Evolutionary conservation across 2,888 invertebrate species (phyloP).

Genomic region (Metopia argyrocephala): DNA sequence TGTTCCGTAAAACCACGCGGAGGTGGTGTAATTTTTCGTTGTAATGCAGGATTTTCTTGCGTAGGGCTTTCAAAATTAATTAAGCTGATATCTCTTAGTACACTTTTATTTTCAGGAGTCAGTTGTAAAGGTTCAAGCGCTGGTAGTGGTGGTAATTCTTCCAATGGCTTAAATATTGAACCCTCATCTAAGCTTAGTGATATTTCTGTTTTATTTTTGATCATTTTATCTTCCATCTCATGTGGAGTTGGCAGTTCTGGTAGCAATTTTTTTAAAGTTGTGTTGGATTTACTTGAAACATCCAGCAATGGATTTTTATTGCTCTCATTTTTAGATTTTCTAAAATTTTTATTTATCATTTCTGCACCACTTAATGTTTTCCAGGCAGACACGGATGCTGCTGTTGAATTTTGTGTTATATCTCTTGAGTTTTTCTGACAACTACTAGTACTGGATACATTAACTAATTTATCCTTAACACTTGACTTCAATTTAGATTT

Average conservation of each 20-base stretch:
- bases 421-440: background rate
- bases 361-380: constrained; percentile 65
- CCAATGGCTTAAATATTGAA: constrained; percentile 67
- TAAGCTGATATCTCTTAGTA: constrained; percentile 70
- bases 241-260: constrained; percentile 56
- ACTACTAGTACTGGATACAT: background rate
- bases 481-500: background rate
- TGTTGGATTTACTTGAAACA: constrained; percentile 18
- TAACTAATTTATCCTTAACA: background rate
- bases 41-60: constrained; percentile 69
- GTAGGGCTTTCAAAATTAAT: constrained; percentile 78
- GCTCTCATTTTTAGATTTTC: constrained; percentile 28
- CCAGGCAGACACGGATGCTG: constrained; percentile 64
- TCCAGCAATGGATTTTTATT: constrained; percentile 23
- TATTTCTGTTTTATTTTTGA: constrained; percentile 23
- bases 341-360: constrained; percentile 63
- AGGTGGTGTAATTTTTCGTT: constrained; percentile 69
- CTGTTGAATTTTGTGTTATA: constrained; percentile 10
- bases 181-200: constrained; percentile 69
- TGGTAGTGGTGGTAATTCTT: constrained; percentile 71
- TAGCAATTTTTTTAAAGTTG: constrained; percentile 46
- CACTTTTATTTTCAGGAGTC: constrained; percentile 11
- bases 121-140: constrained; percentile 71
- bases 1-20: constrained; percentile 73
- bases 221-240: constrained; percentile 25